Percentiles rank a stretch among this genome's conserved stretches.
phyloP scores from a whole-genome alignment of 2,797 vertebrate species.

The Molossus alvarezi region DNA sequence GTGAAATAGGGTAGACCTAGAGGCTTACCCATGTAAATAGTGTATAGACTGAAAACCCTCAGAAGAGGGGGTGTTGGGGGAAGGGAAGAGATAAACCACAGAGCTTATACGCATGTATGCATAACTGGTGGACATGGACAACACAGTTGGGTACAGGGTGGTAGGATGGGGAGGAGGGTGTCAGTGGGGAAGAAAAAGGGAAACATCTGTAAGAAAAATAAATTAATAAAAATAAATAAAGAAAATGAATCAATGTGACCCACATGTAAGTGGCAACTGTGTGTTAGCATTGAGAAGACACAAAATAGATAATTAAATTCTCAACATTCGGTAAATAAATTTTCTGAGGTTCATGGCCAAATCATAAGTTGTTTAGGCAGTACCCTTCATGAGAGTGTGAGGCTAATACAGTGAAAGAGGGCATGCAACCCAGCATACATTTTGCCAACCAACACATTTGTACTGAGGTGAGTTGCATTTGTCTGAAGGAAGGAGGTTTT shows the following conservation, averaged over 20 bases:
- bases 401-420: neutral
- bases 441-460: neutral
- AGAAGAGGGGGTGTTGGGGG: too few relatives aligned
- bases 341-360: slow-evolving; percentile 60
- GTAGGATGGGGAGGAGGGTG: too few relatives aligned
- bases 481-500: neutral
- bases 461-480: neutral
- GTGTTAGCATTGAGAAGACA: slow-evolving; percentile 16
- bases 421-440: neutral
- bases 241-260: slow-evolving; percentile 57
- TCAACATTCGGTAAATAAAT: slow-evolving; percentile 60
- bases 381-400: neutral
- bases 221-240: too few relatives aligned
- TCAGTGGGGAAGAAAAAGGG: too few relatives aligned
- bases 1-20: too few relatives aligned
- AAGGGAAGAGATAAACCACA: too few relatives aligned
- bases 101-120: too few relatives aligned
- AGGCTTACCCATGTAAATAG: too few relatives aligned
- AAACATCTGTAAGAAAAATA: too few relatives aligned
- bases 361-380: neutral
- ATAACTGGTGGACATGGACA: too few relatives aligned
- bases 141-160: too few relatives aligned
- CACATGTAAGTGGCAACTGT: slow-evolving; percentile 24
- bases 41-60: too few relatives aligned
- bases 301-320: slow-evolving; percentile 54